phyloP scores from a whole-genome alignment of 2,797 vertebrate species.

The Brachyalestes nurse region DNA sequence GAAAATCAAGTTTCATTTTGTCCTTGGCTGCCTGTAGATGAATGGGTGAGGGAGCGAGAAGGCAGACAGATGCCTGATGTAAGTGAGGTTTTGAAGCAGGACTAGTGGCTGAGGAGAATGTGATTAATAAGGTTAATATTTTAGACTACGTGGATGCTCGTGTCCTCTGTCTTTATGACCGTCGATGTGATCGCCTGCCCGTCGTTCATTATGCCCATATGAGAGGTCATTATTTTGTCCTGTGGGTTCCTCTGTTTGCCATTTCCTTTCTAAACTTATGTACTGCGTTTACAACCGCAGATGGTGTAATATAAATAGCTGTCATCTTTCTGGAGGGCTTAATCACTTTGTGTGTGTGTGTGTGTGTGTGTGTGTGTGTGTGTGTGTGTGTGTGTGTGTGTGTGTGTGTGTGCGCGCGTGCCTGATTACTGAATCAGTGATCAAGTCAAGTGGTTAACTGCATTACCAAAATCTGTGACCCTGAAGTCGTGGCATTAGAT shows the following conservation, averaged over 20 bases:
- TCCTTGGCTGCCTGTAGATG: slow-evolving; percentile 24
- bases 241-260: slow-evolving; percentile 49
- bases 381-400: slow-evolving; percentile 10
- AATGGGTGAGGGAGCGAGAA: neutral
- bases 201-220: slow-evolving; percentile 37
- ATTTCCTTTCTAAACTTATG: slow-evolving; percentile 56
- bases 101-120: slow-evolving; percentile 6
- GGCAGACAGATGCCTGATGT: neutral
- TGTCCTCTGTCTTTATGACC: slow-evolving; percentile 43
- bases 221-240: slow-evolving; percentile 48
- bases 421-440: slow-evolving; percentile 10
- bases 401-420: slow-evolving; percentile 3
- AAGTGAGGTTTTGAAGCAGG: slow-evolving; percentile 29
- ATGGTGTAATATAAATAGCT: slow-evolving; percentile 59
- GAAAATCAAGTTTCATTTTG: slow-evolving; percentile 39
- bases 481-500: slow-evolving; percentile 6
- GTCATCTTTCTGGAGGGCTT: slow-evolving; percentile 46
- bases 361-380: neutral
- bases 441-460: slow-evolving; percentile 14
- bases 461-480: slow-evolving; percentile 23
- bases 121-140: slow-evolving; percentile 40
- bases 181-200: slow-evolving; percentile 30
- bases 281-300: slow-evolving; percentile 49
- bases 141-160: slow-evolving; percentile 25
- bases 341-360: slow-evolving; percentile 37